Base-by-base conservation (phyloP, 2,797 vertebrate species). In the Urophycis tenuis region DNA sequence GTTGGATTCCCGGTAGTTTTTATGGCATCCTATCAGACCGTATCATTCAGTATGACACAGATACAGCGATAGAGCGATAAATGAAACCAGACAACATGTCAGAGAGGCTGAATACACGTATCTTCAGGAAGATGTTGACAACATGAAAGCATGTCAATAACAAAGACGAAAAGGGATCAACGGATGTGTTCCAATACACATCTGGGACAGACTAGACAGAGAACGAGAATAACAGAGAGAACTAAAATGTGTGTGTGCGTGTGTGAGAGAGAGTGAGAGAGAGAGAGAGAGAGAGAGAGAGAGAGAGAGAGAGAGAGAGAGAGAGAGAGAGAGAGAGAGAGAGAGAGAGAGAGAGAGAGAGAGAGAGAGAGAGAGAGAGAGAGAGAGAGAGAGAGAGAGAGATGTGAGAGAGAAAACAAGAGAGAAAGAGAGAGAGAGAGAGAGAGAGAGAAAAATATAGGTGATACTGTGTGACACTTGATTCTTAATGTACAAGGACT, bases 241-340 rank as follows among this genome's bases (percentile, higher is more conserved):
- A 39, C 11, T 10, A 39, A 39, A 39, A 39, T 39, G 36, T 39
- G 36, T 11, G 36, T n/a, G n/a, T n/a, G n/a, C n/a, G n/a, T n/a
- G n/a, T n/a, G n/a, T n/a, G n/a, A n/a, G n/a, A n/a, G 70, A 71
- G 69, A 71, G 31, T 15, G 69, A 32, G 69, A 71, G 45, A 49
- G 49, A n/a, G 22, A 60, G 49, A 25, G 19, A 22, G 3, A 60
- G 22, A 60, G 22, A 60, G 4, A 60, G 53, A 60, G n/a, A n/a
- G 22, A 19, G 53, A 25, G 41, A n/a, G 25, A 11, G 60, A 67
- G 60, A 67, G 53, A n/a, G 8, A 17, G 19, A 49, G 17, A 49
- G 45, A 30, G 64, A 60, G 33, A 83, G 74, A 71, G 39, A 49
- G 15, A 14, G 74, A 73, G 29, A 29, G 53, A 69, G 14, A 6